Evolutionary conservation across 2,888 invertebrate species (phyloP).

Genomic region (Eupithecia dodoneata): DNA sequence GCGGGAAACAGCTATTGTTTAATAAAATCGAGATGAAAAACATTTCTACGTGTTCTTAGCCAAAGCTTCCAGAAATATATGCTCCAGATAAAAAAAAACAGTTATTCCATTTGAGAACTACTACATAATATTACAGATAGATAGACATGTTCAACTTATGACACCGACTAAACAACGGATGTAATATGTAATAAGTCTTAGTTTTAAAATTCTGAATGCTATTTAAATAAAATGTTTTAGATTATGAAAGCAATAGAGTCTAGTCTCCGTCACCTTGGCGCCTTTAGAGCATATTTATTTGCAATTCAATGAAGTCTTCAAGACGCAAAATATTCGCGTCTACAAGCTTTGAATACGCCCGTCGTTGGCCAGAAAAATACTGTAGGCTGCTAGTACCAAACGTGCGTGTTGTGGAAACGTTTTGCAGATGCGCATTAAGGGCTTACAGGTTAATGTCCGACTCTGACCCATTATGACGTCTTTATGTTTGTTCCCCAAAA

Average conservation of each 20-base stretch:
- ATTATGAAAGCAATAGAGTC: neutral
- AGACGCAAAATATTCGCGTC: neutral
- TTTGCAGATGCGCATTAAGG: constrained; percentile 31
- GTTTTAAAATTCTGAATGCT: no score
- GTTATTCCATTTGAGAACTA: no score
- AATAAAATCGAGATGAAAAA: no score
- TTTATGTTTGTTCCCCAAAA: neutral
- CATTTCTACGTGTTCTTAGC: neutral
- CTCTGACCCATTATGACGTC: neutral
- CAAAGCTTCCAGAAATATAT: neutral
- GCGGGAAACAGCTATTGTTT: no score
- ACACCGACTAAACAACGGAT: no score
- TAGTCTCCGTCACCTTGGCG: neutral
- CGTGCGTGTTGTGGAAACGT: constrained; percentile 54
- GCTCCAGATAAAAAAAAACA: no score
- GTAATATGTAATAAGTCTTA: no score
- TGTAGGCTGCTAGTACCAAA: constrained; percentile 43
- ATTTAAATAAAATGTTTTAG: no score
- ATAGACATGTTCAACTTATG: no score
- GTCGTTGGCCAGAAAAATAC: constrained; percentile 47
- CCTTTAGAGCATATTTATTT: neutral
- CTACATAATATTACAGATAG: no score
- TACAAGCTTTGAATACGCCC: constrained; percentile 45
- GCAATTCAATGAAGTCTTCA: neutral
- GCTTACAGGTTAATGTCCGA: constrained; percentile 7